Conservation (phyloP, 92 coral and sea anemone species). For the Paramuricea clavata region DNA sequence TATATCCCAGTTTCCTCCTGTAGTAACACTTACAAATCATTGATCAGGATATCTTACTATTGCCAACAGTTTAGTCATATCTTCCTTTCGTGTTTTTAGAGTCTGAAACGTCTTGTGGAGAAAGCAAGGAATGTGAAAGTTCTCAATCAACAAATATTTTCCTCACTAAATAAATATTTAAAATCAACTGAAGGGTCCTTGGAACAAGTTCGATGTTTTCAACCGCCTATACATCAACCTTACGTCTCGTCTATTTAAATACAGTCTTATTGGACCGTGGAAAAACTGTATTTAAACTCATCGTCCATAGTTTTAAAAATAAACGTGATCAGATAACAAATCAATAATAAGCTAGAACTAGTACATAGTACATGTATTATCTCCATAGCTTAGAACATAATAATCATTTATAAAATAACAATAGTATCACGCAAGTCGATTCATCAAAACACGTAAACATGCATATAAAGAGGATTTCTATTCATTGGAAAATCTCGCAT, state of each 20-base stretch:
- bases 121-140: constrained; percentile 89
- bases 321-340: not conserved
- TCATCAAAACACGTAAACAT: not conserved
- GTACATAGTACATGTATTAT: not conserved
- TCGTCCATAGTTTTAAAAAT: not conserved
- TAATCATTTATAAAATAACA: no score
- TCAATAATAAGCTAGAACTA: not conserved
- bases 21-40: no score
- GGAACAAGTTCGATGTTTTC: constrained; percentile 97
- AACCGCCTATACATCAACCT: constrained; percentile 96
- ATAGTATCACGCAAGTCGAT: not conserved
- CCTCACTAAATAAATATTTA: constrained; percentile 91
- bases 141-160: constrained; percentile 90
- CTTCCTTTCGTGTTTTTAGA: constrained; percentile 60
- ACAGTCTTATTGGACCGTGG: not conserved
- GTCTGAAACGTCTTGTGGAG: constrained; percentile 89
- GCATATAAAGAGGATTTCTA: not conserved
- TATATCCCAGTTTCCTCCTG: no score
- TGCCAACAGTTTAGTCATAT: not conserved
- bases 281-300: not conserved
- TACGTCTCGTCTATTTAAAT: constrained; percentile 85
- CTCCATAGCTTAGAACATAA: not conserved
- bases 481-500: no score
- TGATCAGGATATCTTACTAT: not conserved
- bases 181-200: constrained; percentile 94